Evolutionary conservation across 1,140 invertebrate species (phyloP).

Genomic region (Bombus consobrinus): DNA sequence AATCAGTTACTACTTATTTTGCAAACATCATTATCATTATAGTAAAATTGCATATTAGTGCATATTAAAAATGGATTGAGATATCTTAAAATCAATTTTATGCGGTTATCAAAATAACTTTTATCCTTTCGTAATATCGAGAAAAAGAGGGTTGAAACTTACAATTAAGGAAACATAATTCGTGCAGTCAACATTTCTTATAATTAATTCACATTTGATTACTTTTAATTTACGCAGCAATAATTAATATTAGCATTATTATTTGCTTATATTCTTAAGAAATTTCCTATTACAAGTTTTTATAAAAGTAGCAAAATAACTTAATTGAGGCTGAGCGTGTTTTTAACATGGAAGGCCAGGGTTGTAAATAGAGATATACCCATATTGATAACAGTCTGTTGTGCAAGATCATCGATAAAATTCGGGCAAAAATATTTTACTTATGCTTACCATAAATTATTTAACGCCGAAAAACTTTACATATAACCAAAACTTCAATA

Average conservation of each 20-base stretch:
- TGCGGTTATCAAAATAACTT: not conserved
- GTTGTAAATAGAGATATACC: constrained; percentile 46
- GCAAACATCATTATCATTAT: not conserved
- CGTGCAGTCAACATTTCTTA: constrained; percentile 4
- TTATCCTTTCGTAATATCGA: not conserved
- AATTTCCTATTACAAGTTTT: constrained; percentile 50
- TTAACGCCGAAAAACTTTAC: constrained; percentile 16
- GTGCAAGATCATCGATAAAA: constrained; percentile 51
- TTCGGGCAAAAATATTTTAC: constrained; percentile 27
- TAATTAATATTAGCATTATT: constrained; percentile 45
- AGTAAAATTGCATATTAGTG: not conserved
- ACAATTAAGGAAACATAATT: not conserved
- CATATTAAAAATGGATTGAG: not conserved
- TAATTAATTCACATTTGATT: not conserved
- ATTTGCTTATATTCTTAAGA: constrained; percentile 45
- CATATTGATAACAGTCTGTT: constrained; percentile 52
- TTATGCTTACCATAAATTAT: constrained; percentile 23
- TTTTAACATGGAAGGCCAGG: constrained; percentile 61
- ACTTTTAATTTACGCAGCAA: constrained; percentile 35
- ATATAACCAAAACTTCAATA: constrained; percentile 34
- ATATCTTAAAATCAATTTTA: not conserved
- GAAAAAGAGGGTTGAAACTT: not conserved
- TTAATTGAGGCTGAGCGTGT: constrained; percentile 76
- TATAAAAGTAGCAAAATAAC: constrained; percentile 82
- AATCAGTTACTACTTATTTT: constrained; percentile 15